Conservation (phyloP, 2,797 vertebrate species). For the Eremophila alpestris region DNA sequence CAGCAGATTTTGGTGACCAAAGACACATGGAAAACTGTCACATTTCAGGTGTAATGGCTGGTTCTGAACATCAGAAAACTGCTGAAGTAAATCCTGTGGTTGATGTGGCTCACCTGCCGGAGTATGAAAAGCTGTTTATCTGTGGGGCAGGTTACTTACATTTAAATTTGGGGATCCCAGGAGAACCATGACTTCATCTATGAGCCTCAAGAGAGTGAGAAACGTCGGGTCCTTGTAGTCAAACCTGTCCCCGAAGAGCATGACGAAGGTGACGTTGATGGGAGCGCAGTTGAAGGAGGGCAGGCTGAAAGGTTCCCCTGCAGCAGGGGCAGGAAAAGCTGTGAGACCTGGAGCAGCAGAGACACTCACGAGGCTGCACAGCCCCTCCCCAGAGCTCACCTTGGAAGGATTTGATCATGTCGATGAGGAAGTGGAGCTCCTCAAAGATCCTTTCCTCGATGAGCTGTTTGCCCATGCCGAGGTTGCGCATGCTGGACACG, state of each 20-base stretch:
- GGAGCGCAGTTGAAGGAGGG: conserved; percentile 71
- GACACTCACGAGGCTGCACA: rapidly evolving
- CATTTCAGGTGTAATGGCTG: neutral
- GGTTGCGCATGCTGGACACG: conserved; percentile 65
- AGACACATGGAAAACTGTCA: rapidly evolving
- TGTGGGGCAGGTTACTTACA: conserved; percentile 30
- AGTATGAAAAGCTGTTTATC: neutral
- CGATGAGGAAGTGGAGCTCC: conserved; percentile 68
- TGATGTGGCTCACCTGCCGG: neutral
- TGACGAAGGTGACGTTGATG: conserved; percentile 70
- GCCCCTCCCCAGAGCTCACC: conserved; percentile 38
- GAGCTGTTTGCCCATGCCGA: conserved; percentile 70
- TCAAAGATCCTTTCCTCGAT: conserved; percentile 59
- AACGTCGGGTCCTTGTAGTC: conserved; percentile 73
- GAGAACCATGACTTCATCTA: conserved; percentile 77
- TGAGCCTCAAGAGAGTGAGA: conserved; percentile 70
- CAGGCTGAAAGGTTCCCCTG: conserved; percentile 74
- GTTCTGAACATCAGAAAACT: neutral
- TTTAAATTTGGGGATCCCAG: conserved; percentile 73
- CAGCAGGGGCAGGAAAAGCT: neutral
- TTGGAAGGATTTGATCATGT: conserved; percentile 66
- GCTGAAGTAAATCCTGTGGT: neutral
- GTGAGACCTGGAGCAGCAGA: neutral
- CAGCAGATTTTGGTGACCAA: neutral
- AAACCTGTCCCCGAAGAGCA: conserved; percentile 76